Evolutionary conservation across 2,888 invertebrate genomes (phyloP).

Genomic region (Tortricodes alternella): DNA sequence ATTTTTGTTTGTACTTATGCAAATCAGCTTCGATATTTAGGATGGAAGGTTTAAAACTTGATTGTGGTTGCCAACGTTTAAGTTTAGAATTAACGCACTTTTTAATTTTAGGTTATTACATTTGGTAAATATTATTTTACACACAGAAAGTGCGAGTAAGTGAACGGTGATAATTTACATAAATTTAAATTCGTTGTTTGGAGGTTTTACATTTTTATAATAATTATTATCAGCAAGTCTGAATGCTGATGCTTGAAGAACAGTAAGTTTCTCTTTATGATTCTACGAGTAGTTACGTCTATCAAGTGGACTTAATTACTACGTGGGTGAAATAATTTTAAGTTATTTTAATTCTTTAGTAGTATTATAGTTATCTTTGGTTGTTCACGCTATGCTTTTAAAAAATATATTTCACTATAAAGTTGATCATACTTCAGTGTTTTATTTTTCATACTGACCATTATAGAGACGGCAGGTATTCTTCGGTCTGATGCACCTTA

Average conservation of each 20-base stretch:
- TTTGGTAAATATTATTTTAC: slow-evolving; percentile 22
- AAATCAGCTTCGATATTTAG: slow-evolving; percentile 47
- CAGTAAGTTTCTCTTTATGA: slow-evolving; percentile 7
- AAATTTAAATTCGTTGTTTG: slow-evolving; percentile 20
- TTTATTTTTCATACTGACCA: too few species aligned
- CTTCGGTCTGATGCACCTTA: too few species aligned
- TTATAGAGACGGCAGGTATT: too few species aligned
- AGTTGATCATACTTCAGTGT: too few species aligned
- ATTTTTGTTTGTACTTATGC: slow-evolving; percentile 58
- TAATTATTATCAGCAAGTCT: slow-evolving; percentile 8
- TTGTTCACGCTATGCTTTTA: too few species aligned
- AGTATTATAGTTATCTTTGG: too few species aligned
- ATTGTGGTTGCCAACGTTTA: slow-evolving; percentile 8
- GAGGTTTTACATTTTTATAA: slow-evolving; percentile 8
- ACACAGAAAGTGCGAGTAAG: slow-evolving; percentile 27
- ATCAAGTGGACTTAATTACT: neutral
- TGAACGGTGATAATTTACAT: slow-evolving; percentile 28
- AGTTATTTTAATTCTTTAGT: too few species aligned
- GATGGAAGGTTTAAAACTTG: slow-evolving; percentile 32
- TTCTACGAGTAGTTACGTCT: too few species aligned
- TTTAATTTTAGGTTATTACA: slow-evolving; percentile 16
- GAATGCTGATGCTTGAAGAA: neutral
- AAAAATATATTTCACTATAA: too few species aligned
- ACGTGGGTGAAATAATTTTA: too few species aligned
- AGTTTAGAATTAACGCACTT: slow-evolving; percentile 14